A percentile compares a stretch with the other conserved stretches of the same genome.
phyloP scores from a whole-genome alignment of 35 echinoderm and acorn worm species.

The Heliocidaris erythrogramma region DNA sequence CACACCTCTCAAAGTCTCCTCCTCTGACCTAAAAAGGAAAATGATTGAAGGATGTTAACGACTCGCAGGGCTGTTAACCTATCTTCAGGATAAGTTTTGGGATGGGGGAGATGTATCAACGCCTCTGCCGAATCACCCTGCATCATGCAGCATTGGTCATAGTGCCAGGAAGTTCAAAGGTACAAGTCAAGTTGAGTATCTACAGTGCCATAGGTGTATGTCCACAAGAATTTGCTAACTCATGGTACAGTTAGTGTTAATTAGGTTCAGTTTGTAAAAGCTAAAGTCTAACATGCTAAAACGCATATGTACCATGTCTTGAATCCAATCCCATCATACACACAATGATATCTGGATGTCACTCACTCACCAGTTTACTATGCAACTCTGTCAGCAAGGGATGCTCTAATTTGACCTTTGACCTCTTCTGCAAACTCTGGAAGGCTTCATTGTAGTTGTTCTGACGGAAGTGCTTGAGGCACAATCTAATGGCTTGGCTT shows the following conservation, averaged over 20 bases:
- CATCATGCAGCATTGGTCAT: too few relatives aligned
- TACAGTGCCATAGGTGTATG: too few relatives aligned
- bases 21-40: slow-evolving; percentile 66
- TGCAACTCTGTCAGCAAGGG: slow-evolving; percentile 86
- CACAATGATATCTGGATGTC: neutral
- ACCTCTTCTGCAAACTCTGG: slow-evolving; percentile 78
- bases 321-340: neutral
- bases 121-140: too few relatives aligned
- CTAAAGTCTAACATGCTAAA: neutral
- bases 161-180: too few relatives aligned
- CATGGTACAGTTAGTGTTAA: too few relatives aligned
- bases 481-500: slow-evolving; percentile 79
- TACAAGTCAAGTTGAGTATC: too few relatives aligned
- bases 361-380: slow-evolving; percentile 75
- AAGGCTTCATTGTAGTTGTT: slow-evolving; percentile 93
- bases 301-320: neutral
- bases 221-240: too few relatives aligned
- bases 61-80: neutral
- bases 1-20: slow-evolving; percentile 84
- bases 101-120: neutral
- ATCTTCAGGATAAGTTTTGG: neutral
- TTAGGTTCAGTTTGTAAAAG: too few relatives aligned
- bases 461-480: slow-evolving; percentile 88
- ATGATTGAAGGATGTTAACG: neutral
- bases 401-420: slow-evolving; percentile 81